Evolutionary conservation across 2,113 vertebrate genomes (phyloP), one percentile per base, ranked within the genome.

Genomic region (Pluvianellus socialis): DNA sequence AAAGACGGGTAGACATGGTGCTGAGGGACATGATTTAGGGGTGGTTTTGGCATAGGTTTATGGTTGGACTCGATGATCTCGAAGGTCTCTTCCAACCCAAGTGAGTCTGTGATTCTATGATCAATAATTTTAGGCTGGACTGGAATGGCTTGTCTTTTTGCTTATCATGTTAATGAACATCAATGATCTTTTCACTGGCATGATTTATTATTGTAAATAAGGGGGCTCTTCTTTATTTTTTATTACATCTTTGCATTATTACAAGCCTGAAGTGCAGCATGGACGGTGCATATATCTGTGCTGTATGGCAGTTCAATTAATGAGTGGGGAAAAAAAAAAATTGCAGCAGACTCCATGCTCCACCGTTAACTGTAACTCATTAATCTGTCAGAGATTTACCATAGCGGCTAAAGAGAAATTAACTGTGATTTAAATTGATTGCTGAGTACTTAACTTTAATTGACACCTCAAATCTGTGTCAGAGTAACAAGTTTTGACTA

Each of bases 381-480:
- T 92, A 75, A 79, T 94, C 82, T 94, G 70, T 73, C 83, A 94
- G 77, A 89, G 87, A 83, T 71, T 93, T 86, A 90, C 42, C 20
- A 65, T 5, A 87, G 70, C 47, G 91, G 45, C 52, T 92, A 68
- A 97, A 85, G 30, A 90, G 53, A 92, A 96, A 77, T 77, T 93
- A 92, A 90, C 67, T 82, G 58, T 84, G 93, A 94, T 95, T 96
- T 92, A 94, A 96, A 97, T 94, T 79, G 79, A 90, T 96, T 47
- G 19, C 30, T 75, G 58, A 84, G 19, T 85, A 76, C n/a, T 97
- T 96, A 94, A 66, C 65, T 92, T 73, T 94, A 97, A 97, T 86
- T 93, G 89, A 94, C 71, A 82, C 6, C 17, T 88, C 94, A 93
- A 95, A 92, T 95, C 58, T 93, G 79, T 86, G 71, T 84, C 90